Conservation (phyloP, 2,113 vertebrate species). For the Capreolus pygargus region DNA sequence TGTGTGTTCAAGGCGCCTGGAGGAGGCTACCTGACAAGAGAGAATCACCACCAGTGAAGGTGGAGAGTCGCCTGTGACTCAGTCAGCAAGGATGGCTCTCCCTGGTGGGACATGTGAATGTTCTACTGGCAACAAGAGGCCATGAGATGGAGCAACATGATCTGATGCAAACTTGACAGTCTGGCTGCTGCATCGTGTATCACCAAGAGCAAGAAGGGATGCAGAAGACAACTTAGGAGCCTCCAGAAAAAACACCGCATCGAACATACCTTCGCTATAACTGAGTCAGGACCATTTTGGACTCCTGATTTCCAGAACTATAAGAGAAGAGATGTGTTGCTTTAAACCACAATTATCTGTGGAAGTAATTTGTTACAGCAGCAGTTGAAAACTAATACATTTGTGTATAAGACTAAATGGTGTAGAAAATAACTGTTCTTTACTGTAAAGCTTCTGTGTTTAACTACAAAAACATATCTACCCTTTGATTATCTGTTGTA, state of each 20-base stretch:
- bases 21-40: background rate
- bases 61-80: background rate
- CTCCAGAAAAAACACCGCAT: background rate
- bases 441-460: background rate
- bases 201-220: background rate
- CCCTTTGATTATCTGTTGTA: background rate
- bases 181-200: background rate
- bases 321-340: background rate
- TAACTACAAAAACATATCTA: background rate
- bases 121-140: background rate
- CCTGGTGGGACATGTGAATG: background rate
- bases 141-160: background rate
- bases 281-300: background rate
- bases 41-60: background rate
- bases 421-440: background rate
- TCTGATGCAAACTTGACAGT: background rate
- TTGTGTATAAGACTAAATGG: background rate
- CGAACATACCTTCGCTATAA: background rate
- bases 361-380: background rate
- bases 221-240: background rate
- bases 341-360: background rate
- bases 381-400: background rate
- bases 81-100: accelerated
- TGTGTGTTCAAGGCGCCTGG: no score
- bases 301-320: background rate